These are phyloP conservation scores for Oxystoma pomonae DNA, from an alignment of 2,888 invertebrate species.

Conservation along the genomic window DNA sequence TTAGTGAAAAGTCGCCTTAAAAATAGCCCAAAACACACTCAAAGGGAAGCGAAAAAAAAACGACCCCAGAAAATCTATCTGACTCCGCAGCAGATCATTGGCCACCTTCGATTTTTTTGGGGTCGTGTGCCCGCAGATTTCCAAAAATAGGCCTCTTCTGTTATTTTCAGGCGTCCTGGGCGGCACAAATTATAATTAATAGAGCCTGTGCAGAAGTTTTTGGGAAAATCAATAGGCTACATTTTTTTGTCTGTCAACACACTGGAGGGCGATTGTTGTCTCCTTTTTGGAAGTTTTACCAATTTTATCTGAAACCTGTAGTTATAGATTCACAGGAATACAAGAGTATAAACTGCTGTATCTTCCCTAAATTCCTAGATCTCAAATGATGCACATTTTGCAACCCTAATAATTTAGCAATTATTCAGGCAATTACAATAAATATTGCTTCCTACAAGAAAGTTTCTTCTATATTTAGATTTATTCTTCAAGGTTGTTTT, in stretches of 20 bases:
- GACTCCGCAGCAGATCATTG: background rate
- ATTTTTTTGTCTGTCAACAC: constrained; percentile 17
- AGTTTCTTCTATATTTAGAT: background rate
- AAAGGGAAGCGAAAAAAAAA: background rate
- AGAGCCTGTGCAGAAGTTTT: constrained; percentile 2
- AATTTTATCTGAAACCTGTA: too few relatives aligned
- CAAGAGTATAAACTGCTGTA: too few relatives aligned
- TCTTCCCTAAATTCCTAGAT: too few relatives aligned
- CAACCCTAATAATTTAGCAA: background rate
- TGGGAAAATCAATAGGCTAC: constrained; percentile 12
- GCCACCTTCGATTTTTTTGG: background rate
- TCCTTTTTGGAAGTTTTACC: background rate
- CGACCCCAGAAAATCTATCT: background rate
- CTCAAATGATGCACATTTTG: background rate
- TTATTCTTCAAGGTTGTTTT: background rate
- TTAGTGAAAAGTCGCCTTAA: constrained; percentile 49
- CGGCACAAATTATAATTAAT: background rate
- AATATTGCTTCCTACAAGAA: background rate
- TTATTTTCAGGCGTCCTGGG: background rate
- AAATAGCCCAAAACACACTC: background rate
- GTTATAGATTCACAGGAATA: too few relatives aligned
- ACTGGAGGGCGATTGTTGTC: background rate
- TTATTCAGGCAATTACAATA: background rate
- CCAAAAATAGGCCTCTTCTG: background rate
- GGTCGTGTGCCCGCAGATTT: too few relatives aligned